phyloP scores from a whole-genome alignment of 2,888 invertebrate genomes.

The Steinernema hermaphroditum region DNA sequence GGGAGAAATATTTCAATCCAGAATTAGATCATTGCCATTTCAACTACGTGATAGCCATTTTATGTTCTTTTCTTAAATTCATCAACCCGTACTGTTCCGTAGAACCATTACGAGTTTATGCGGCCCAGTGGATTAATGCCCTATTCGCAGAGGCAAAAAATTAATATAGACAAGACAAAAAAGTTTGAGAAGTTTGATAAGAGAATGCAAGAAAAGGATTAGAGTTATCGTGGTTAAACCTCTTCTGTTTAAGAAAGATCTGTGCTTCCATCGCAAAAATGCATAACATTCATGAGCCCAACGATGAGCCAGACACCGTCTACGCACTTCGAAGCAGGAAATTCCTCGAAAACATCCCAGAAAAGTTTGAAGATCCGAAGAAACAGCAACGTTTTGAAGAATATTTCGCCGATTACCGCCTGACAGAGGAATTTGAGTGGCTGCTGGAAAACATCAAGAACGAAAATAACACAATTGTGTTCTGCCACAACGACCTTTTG shows the following conservation, averaged over 20 bases:
- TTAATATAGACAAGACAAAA: too few species aligned
- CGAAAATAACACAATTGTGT: constrained; percentile 74
- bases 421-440: constrained; percentile 43
- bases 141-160: too few species aligned
- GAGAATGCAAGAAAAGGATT: too few species aligned
- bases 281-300: constrained; percentile 49
- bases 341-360: constrained; percentile 45
- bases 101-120: too few species aligned
- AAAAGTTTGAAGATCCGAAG: constrained; percentile 38
- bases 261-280: constrained; percentile 52
- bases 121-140: too few species aligned
- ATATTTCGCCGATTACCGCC: constrained; percentile 34
- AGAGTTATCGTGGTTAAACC: too few species aligned
- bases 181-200: too few species aligned
- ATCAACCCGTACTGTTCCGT: too few species aligned
- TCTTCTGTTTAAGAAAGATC: constrained; percentile 53
- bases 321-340: constrained; percentile 43
- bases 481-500: constrained; percentile 94
- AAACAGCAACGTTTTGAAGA: constrained; percentile 41
- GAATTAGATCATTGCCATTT: too few species aligned
- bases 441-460: constrained; percentile 34
- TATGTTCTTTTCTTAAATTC: too few species aligned
- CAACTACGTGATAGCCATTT: too few species aligned
- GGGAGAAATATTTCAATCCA: background rate
- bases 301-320: constrained; percentile 34